Base-by-base conservation (phyloP, 2,888 invertebrate species). In the Coecobrya sp. region DNA sequence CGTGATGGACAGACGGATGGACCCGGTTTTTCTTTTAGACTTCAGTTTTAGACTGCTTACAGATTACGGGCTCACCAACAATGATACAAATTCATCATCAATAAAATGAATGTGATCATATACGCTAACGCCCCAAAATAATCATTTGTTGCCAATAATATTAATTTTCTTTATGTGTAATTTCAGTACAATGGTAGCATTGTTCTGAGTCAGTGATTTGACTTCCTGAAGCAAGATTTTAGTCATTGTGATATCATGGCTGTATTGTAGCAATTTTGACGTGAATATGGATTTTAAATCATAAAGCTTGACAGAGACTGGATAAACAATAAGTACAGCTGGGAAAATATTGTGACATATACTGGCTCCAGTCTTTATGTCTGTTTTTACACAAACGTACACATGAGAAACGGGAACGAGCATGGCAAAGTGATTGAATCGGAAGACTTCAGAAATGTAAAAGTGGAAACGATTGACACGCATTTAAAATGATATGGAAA, bases 1-100 rank as follows among this genome's bases (percentile, higher is more conserved):
- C 22, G 79, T 76, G 88, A 89, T 89, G 89, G 89, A 89, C 89
- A 84, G 89, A 84, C 89, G 89, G 89, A 89, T 89, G 89, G 89
- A 89, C 84, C 36, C 59, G 55, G 68, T 86, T 70, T 45, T 65
- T 79, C 22, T 76, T 49, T 49, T n/a, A 27, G 55, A 59, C 55
- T 30, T 59, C 25, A 16, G n/a, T 81, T 22, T 13, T 36, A n/a
- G n/a, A n/a, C 7, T 10, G 30, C 13, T 25, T n/a, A 55, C n/a
- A n/a, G n/a, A n/a, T n/a, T 13, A 65, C 65, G 65, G 30, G 30
- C 68, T 19, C 10, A 42, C 42, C 59, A 8, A 59, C 84, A 62
- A 19, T 59, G 42, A 73, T 70, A 73, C 73, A 86, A 55, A 49
- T 86, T 55, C 49, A 49, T 76, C 76, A 49, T 49, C 76, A 49